These are phyloP conservation scores for Clinocottus analis DNA, from an alignment of 2,113 vertebrate genomes.

Conservation along the genomic window DNA sequence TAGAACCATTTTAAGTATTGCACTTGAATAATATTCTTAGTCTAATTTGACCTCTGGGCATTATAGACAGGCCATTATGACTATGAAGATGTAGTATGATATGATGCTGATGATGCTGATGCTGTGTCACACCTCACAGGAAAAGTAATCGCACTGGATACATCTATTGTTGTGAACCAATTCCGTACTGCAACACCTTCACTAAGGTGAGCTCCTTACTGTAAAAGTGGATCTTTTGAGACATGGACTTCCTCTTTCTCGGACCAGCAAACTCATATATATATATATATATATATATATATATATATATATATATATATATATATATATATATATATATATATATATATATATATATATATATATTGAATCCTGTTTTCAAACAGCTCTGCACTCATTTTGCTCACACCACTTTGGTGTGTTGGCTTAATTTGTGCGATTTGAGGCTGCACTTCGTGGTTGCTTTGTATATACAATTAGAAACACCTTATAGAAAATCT, in stretches of 20 bases:
- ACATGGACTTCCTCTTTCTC: not conserved
- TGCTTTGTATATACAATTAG: not conserved
- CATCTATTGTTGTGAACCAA: constrained; percentile 83
- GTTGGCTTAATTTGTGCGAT: not conserved
- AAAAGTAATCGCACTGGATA: constrained; percentile 83
- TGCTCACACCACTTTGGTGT: not conserved
- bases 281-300: too few relatives aligned
- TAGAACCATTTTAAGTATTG: not conserved
- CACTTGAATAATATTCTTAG: not conserved
- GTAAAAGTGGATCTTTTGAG: not conserved
- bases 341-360: too few relatives aligned
- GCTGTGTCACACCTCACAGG: constrained; percentile 63
- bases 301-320: too few relatives aligned
- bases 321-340: too few relatives aligned
- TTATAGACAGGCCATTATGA: too few relatives aligned
- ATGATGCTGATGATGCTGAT: not conserved
- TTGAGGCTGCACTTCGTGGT: not conserved
- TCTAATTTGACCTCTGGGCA: not conserved
- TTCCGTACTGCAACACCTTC: constrained; percentile 76
- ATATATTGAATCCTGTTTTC: not conserved
- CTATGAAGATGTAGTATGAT: not conserved
- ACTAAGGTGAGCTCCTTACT: constrained; percentile 44
- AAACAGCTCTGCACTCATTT: not conserved
- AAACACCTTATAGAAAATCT: not conserved
- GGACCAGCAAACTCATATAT: not conserved